Conservation (phyloP, 2,113 vertebrate genomes). For the Siniperca knerii region DNA sequence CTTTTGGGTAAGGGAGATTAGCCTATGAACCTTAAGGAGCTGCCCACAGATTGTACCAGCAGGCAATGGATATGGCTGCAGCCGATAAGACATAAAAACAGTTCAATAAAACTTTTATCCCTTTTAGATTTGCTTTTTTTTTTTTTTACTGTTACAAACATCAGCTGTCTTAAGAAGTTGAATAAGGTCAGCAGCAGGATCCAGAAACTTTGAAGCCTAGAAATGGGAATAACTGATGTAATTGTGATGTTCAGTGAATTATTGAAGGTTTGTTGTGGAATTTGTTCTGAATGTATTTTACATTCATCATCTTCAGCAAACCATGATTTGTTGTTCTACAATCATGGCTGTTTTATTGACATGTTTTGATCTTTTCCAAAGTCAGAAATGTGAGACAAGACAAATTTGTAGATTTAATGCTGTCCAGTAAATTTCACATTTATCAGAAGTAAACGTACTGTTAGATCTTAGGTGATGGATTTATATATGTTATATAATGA, state of each 20-base stretch:
- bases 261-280: slow-evolving; percentile 31
- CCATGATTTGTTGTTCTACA: neutral
- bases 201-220: slow-evolving; percentile 25
- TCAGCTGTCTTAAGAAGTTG: slow-evolving; percentile 7
- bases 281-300: slow-evolving; percentile 18
- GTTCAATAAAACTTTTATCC: slow-evolving; percentile 71
- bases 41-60: slow-evolving; percentile 60
- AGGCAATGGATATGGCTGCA: slow-evolving; percentile 68
- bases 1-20: slow-evolving; percentile 61
- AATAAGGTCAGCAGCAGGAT: slow-evolving; percentile 40
- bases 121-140: slow-evolving; percentile 33
- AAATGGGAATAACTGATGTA: slow-evolving; percentile 3
- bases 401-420: neutral
- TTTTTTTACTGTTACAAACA: slow-evolving; percentile 11
- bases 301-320: slow-evolving; percentile 15
- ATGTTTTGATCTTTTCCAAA: neutral
- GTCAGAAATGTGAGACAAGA: neutral
- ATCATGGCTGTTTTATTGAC: neutral
- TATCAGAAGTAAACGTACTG: neutral
- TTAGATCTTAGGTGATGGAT: neutral
- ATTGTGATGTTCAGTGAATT: slow-evolving; percentile 14
- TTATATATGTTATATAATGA: neutral
- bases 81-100: slow-evolving; percentile 77
- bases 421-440: neutral
- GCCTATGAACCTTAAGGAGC: slow-evolving; percentile 50